Evolutionary conservation across 2,113 vertebrate genomes (phyloP).

Genomic region (Lonchura striata): DNA sequence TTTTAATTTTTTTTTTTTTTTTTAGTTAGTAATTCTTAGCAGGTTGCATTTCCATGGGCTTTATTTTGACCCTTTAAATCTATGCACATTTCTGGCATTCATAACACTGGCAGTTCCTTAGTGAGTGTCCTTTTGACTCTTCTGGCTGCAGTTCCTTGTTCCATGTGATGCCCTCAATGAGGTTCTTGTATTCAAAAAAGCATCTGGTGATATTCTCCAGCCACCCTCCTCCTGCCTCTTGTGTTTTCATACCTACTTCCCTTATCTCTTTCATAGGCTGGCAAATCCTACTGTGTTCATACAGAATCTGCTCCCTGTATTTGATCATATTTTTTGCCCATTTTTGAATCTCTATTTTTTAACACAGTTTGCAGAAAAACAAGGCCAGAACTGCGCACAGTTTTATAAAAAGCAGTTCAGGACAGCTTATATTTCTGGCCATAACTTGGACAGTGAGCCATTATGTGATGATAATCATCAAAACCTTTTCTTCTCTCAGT

Average conservation of each 20-base stretch:
- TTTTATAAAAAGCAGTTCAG: background rate
- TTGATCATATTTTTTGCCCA: background rate
- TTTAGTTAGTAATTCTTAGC: background rate
- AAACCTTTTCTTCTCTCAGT: too few relatives aligned
- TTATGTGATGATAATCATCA: background rate
- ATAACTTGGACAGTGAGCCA: background rate
- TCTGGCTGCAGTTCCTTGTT: background rate
- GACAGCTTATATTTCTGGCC: background rate
- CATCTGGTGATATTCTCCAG: background rate
- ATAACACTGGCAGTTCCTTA: background rate
- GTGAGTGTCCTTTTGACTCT: background rate
- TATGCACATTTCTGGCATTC: background rate
- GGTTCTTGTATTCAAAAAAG: background rate
- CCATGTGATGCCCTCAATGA: fast-evolving
- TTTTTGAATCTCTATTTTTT: background rate
- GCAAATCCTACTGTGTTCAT: background rate
- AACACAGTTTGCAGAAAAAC: background rate
- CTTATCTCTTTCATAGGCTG: background rate
- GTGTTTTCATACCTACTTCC: background rate
- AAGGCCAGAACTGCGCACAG: background rate
- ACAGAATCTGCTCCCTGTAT: background rate
- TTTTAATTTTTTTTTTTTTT: background rate
- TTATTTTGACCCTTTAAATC: background rate
- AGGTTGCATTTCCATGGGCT: background rate
- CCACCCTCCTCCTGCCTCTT: background rate